Percentiles rank a stretch among this genome's conserved stretches.
Conservation (phyloP, 2,113 vertebrate species). For the Malurus elegans region DNA sequence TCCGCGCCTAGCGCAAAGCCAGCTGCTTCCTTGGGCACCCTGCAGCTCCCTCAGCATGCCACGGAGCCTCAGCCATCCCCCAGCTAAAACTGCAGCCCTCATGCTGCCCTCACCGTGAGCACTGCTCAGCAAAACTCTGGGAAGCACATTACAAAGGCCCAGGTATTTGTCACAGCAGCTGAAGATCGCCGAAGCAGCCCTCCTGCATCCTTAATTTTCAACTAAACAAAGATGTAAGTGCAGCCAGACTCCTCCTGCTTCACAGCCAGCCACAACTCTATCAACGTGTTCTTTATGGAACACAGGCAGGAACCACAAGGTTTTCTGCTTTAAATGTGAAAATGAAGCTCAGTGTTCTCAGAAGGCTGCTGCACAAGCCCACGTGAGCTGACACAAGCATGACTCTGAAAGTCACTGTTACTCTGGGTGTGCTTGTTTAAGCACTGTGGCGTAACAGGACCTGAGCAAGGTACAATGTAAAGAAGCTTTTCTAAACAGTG, state of each 20-base stretch:
- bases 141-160: neutral
- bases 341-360: neutral
- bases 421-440: neutral
- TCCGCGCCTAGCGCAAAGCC: fast-evolving
- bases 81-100: neutral
- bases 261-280: neutral
- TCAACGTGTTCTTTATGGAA: neutral
- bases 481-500: neutral
- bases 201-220: neutral
- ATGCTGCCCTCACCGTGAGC: neutral
- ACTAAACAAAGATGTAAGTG: neutral
- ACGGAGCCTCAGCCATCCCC: fast-evolving
- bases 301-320: neutral
- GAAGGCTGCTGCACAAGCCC: neutral
- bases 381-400: fast-evolving
- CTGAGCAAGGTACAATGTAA: fast-evolving
- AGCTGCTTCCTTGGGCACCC: neutral
- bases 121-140: neutral
- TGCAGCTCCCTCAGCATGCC: neutral
- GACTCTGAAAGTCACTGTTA: neutral
- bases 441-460: neutral
- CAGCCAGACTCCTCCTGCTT: neutral
- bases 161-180: neutral
- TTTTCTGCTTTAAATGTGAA: neutral
- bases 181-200: fast-evolving